Evolutionary conservation across 2,797 vertebrate species (phyloP).

Genomic region (Urocyon cinereoargenteus): DNA sequence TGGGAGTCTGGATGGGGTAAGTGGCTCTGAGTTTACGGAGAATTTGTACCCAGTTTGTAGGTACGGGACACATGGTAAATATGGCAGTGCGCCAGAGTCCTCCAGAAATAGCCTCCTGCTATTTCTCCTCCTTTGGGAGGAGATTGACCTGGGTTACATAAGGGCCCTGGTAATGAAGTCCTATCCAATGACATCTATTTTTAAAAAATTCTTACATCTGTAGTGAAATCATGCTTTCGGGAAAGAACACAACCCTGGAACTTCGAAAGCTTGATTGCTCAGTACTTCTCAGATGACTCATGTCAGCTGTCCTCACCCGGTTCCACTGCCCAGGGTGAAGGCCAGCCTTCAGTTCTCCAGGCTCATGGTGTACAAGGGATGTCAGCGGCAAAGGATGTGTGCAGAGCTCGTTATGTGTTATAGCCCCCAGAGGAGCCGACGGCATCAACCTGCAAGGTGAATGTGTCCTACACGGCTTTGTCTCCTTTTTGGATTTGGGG

Average conservation of each 20-base stretch:
- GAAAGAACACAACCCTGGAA: not conserved
- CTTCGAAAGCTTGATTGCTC: not conserved
- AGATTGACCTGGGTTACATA: not conserved
- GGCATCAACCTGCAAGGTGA: too few relatives aligned
- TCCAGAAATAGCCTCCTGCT: not conserved
- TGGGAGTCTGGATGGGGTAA: not conserved
- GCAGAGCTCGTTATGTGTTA: too few relatives aligned
- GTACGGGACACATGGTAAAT: not conserved
- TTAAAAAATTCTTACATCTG: not conserved
- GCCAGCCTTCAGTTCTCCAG: not conserved
- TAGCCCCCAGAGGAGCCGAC: too few relatives aligned
- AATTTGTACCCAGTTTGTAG: slow-evolving; percentile 39
- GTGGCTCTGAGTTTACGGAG: slow-evolving; percentile 52
- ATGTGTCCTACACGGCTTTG: not conserved
- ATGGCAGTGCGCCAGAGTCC: not conserved
- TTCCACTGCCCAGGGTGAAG: not conserved
- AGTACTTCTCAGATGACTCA: not conserved
- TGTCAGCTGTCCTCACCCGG: not conserved
- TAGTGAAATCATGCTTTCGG: not conserved
- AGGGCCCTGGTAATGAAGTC: not conserved
- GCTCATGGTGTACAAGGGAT: not conserved
- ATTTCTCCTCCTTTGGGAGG: not conserved
- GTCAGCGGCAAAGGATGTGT: not conserved
- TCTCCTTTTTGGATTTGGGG: not conserved
- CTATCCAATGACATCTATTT: not conserved